Conservation (phyloP, 1,140 invertebrate species). For the Drosophila virilis region DNA sequence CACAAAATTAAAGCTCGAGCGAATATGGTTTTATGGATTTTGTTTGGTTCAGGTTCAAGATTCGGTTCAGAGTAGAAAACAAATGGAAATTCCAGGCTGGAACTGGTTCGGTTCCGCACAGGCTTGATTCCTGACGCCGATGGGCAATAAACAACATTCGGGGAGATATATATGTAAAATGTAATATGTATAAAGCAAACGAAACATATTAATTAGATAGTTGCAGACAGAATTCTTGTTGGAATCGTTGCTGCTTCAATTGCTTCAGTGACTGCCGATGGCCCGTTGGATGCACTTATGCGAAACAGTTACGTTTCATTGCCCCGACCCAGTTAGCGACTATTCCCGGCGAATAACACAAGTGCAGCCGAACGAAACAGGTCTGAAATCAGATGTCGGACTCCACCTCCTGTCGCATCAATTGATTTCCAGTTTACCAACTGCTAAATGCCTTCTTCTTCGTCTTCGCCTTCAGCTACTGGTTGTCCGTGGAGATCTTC, state of each 20-base stretch:
- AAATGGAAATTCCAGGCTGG: too few relatives aligned
- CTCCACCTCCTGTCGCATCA: slow-evolving; percentile 26
- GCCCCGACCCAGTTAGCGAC: slow-evolving; percentile 67
- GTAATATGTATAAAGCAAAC: neutral
- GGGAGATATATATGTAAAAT: too few relatives aligned
- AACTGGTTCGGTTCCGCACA: too few relatives aligned
- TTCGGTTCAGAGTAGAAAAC: too few relatives aligned
- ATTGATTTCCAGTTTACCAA: slow-evolving; percentile 40
- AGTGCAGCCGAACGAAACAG: slow-evolving; percentile 29
- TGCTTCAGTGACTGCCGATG: neutral
- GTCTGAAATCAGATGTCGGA: slow-evolving; percentile 30
- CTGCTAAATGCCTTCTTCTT: neutral
- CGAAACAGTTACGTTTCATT: slow-evolving; percentile 79
- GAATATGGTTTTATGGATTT: too few relatives aligned
- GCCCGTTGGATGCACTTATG: slow-evolving; percentile 65
- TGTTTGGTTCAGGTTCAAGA: too few relatives aligned
- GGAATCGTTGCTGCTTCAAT: neutral
- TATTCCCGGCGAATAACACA: slow-evolving; percentile 23
- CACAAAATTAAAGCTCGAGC: too few relatives aligned
- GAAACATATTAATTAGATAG: neutral
- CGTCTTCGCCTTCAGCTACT: neutral
- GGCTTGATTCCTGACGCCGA: too few relatives aligned
- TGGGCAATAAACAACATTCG: too few relatives aligned
- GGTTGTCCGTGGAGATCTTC: too few relatives aligned
- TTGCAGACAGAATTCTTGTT: neutral